Percentiles rank a stretch among this genome's conserved stretches.
Conservation (phyloP, 1,140 invertebrate species). For the Rhagoletis zephyria region DNA sequence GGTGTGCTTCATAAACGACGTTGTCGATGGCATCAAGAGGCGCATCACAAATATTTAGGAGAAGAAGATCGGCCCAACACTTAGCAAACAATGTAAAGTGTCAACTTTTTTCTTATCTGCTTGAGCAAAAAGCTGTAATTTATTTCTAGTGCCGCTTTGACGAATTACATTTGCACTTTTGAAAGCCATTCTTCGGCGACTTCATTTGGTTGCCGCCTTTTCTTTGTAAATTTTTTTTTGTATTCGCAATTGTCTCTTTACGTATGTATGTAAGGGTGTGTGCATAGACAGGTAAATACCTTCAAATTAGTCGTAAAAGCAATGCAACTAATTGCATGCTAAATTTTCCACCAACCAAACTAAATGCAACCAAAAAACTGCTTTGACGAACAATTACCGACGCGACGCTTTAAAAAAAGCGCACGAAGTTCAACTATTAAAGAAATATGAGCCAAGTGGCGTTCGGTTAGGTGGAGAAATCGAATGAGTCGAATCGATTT, state of each 20-base stretch:
- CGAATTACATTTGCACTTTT: neutral
- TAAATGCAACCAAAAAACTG: neutral
- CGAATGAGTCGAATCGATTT: constrained; percentile 27
- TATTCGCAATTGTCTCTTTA: neutral
- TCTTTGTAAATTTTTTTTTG: neutral
- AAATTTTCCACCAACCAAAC: constrained; percentile 8
- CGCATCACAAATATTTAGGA: no score
- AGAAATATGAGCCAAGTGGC: neutral
- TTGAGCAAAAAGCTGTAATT: no score
- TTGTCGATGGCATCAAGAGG: no score
- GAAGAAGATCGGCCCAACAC: no score
- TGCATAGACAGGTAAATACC: neutral
- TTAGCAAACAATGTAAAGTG: no score
- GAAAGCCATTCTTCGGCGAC: neutral
- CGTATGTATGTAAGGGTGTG: neutral
- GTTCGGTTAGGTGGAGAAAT: neutral
- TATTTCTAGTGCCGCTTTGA: neutral
- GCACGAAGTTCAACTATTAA: neutral
- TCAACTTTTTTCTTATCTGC: no score
- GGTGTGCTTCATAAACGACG: no score
- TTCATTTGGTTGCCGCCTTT: neutral
- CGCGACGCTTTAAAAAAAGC: neutral
- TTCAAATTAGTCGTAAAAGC: constrained; percentile 34
- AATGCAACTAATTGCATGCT: constrained; percentile 26
- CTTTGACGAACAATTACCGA: constrained; percentile 39